These are phyloP conservation scores for Gonioctena quinquepunctata DNA, from an alignment of 1,140 invertebrate species.

Conservation along the genomic window DNA sequence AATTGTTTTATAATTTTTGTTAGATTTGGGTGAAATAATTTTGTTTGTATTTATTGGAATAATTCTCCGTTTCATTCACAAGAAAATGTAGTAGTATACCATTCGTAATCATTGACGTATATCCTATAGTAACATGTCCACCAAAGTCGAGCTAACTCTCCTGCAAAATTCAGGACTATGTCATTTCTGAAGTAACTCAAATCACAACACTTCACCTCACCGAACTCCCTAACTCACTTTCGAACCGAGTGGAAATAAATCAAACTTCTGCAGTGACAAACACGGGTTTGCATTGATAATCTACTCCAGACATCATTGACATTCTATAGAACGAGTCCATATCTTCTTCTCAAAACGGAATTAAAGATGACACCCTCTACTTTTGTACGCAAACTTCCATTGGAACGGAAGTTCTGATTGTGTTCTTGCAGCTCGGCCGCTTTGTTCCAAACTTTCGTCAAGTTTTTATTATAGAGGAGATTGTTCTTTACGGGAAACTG, in stretches of 20 bases:
- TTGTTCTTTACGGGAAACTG: conserved; percentile 10
- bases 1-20: no score
- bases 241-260: not conserved
- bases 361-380: conserved; percentile 15
- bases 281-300: conserved; percentile 9
- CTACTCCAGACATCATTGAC: not conserved
- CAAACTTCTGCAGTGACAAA: conserved; percentile 3
- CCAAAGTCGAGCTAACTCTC: no score
- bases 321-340: not conserved
- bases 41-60: no score
- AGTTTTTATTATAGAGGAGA: conserved; percentile 12
- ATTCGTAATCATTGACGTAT: no score
- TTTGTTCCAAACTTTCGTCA: conserved; percentile 14
- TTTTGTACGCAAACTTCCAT: conserved; percentile 14
- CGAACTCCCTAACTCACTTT: not conserved
- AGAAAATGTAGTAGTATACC: no score
- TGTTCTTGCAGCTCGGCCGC: not conserved
- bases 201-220: no score
- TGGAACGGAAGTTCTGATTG: conserved; percentile 18
- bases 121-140: no score
- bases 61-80: no score
- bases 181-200: no score
- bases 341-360: conserved; percentile 9
- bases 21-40: no score
- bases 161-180: no score